Evolutionary conservation across 64 coral and sea anemone genomes (phyloP).

Genomic region (Pachyseris speciosa): DNA sequence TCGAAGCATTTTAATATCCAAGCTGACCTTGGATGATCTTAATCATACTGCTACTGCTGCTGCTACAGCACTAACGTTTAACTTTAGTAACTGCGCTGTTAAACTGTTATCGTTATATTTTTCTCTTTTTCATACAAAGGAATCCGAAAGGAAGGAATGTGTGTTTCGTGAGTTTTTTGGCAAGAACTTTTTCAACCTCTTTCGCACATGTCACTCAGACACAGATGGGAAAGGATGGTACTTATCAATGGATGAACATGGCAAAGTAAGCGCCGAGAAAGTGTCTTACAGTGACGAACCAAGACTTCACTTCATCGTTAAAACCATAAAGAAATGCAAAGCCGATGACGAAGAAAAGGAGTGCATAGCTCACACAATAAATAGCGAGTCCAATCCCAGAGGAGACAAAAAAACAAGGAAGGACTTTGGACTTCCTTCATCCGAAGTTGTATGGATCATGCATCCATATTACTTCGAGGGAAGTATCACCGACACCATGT

Average conservation of each 20-base stretch:
- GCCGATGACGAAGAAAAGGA: background rate
- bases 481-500: conserved; percentile 10
- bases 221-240: conserved; percentile 81
- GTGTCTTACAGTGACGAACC: conserved; percentile 84
- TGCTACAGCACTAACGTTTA: no score
- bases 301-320: conserved; percentile 85
- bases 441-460: conserved; percentile 36
- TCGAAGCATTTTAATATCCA: no score
- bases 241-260: conserved; percentile 75
- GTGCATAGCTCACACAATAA: background rate
- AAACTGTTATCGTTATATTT: background rate
- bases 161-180: conserved; percentile 91
- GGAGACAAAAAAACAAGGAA: conserved; percentile 5
- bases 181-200: conserved; percentile 88
- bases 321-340: conserved; percentile 46
- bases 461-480: background rate
- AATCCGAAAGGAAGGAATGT: conserved; percentile 88
- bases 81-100: no score
- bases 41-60: no score
- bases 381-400: background rate
- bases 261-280: conserved; percentile 62
- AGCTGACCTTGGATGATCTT: no score
- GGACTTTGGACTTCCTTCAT: background rate
- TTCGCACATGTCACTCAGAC: conserved; percentile 90
- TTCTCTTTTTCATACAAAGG: conserved; percentile 21